Conservation (phyloP, 2,113 vertebrate species). For the Sebastes fasciatus region DNA sequence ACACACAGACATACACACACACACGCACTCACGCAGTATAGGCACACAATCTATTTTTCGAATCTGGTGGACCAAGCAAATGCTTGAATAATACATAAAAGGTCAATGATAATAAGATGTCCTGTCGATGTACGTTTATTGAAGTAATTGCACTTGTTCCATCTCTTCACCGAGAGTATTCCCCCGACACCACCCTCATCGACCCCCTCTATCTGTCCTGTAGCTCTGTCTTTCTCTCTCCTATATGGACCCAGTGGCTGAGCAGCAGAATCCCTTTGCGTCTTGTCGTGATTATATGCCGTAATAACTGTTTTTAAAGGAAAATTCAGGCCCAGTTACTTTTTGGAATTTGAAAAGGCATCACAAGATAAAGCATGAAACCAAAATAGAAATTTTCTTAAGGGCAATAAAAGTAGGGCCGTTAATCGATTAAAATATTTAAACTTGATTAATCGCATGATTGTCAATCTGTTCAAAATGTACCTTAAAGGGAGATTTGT, state of each 20-base stretch:
- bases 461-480: too few relatives aligned
- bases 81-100: slow-evolving; percentile 62
- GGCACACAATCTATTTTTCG: slow-evolving; percentile 25
- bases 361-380: neutral
- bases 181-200: slow-evolving; percentile 9
- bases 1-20: slow-evolving; percentile 6
- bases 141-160: slow-evolving; percentile 60
- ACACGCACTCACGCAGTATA: slow-evolving; percentile 2
- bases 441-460: too few relatives aligned
- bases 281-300: neutral
- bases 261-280: neutral
- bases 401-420: neutral
- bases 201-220: slow-evolving; percentile 7
- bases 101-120: slow-evolving; percentile 68
- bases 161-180: slow-evolving; percentile 25
- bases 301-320: neutral
- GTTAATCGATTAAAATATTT: too few relatives aligned
- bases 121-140: slow-evolving; percentile 51
- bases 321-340: neutral
- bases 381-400: neutral
- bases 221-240: neutral
- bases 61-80: slow-evolving; percentile 17
- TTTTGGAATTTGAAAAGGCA: neutral
- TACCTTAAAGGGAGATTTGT: too few relatives aligned
- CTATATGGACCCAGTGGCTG: neutral